Evolutionary conservation across 2,113 vertebrate genomes (phyloP), one percentile per base, ranked within the genome.

Genomic region (Amia ocellicauda): DNA sequence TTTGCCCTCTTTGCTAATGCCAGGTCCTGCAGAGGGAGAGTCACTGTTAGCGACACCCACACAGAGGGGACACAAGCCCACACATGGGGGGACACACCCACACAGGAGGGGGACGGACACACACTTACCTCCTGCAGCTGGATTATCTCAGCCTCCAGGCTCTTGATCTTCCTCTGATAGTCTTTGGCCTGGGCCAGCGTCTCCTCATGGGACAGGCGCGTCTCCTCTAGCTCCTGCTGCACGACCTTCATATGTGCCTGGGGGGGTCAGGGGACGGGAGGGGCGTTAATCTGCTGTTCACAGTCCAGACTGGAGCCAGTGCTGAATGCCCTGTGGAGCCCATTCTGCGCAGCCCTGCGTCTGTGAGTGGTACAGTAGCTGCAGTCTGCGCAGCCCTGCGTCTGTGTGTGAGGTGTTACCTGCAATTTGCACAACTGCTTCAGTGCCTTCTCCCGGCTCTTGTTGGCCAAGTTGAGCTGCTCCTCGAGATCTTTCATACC

Each of bases 241-340:
- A 92, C 86, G 67, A 98, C 97, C 80, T 99, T 99, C 90, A 98
- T 93, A 80, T 99, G 96, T 74, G 91, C 94, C 96, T 98, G 74
- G 22, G 58, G 3, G 27, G 20, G 40, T 11, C n/a, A 31, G 8
- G 52, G 16, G 20, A n/a, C n/a, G n/a, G n/a, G n/a, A n/a, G n/a
- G n/a, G n/a, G n/a, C n/a, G n/a, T n/a, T n/a, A n/a, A n/a, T n/a
- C n/a, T n/a, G n/a, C n/a, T n/a, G n/a, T n/a, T n/a, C n/a, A n/a
- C n/a, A n/a, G n/a, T n/a, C n/a, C n/a, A n/a, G n/a, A 3, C n/a
- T n/a, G n/a, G n/a, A n/a, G n/a, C n/a, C n/a, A n/a, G n/a, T n/a
- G n/a, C n/a, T n/a, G n/a, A n/a, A n/a, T n/a, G n/a, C n/a, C n/a
- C 19, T 5, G 16, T 40, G 22, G n/a, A 16, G 56, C 20, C 59